Evolutionary conservation across 2,797 vertebrate genomes (phyloP).

Genomic region (Melanotaenia pygmaea): DNA sequence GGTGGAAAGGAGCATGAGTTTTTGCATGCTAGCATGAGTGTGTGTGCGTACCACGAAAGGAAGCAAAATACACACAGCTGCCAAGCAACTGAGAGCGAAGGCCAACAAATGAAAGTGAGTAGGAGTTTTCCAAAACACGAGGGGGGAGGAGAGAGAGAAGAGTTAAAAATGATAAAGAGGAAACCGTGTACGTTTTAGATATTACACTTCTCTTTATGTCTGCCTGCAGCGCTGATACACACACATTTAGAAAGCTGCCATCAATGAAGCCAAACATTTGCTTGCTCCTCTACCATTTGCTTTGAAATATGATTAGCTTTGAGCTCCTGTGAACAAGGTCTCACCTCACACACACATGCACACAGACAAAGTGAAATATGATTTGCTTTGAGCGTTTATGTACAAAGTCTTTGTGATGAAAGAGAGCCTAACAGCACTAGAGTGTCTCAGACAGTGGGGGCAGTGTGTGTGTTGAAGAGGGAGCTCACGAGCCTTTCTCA

Average conservation of each 20-base stretch:
- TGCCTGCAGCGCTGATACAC: slow-evolving; percentile 16
- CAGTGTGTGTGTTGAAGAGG: slow-evolving; percentile 56
- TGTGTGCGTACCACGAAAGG: slow-evolving; percentile 9
- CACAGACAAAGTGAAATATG: slow-evolving; percentile 86
- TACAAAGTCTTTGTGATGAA: slow-evolving; percentile 98
- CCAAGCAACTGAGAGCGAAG: slow-evolving; percentile 51
- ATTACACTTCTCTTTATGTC: slow-evolving; percentile 29
- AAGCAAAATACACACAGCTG: slow-evolving; percentile 61
- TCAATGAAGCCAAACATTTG: slow-evolving; percentile 79
- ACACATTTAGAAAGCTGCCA: slow-evolving; percentile 44
- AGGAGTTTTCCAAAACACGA: slow-evolving; percentile 22
- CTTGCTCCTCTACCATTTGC: slow-evolving; percentile 80
- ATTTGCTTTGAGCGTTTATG: slow-evolving; percentile 99
- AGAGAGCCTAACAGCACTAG: slow-evolving; percentile 91
- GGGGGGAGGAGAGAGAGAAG: neutral
- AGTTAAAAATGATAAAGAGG: slow-evolving; percentile 33
- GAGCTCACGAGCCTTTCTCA: slow-evolving; percentile 60
- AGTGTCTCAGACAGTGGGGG: slow-evolving; percentile 83
- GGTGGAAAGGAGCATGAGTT: slow-evolving; percentile 45
- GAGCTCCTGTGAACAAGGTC: slow-evolving; percentile 95
- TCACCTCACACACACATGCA: slow-evolving; percentile 66
- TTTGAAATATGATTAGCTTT: slow-evolving; percentile 99
- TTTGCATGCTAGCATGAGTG: slow-evolving; percentile 5
- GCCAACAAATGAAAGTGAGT: slow-evolving; percentile 61
- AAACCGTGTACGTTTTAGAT: slow-evolving; percentile 42